Evolutionary conservation across 2,888 invertebrate genomes (phyloP).

Genomic region (Aleiodes leptofemur): DNA sequence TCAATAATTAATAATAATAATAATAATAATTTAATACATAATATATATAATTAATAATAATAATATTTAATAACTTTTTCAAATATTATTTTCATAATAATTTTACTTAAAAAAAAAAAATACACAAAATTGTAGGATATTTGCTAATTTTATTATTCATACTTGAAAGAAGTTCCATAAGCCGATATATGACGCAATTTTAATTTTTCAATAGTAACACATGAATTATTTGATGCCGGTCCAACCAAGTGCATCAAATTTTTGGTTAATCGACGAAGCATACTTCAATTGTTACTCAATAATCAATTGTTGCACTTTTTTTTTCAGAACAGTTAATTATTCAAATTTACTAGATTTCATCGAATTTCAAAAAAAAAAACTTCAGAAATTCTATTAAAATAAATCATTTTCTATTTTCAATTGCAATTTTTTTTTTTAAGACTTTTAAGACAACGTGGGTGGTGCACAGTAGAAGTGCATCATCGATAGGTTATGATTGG

Average conservation of each 20-base stretch:
- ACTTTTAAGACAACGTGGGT: slow-evolving; percentile 50
- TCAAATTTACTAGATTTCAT: not conserved
- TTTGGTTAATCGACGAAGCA: slow-evolving; percentile 62
- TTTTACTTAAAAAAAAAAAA: too few relatives aligned
- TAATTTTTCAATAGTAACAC: slow-evolving; percentile 33
- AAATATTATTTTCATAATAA: too few relatives aligned
- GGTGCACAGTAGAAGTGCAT: slow-evolving; percentile 34
- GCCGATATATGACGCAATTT: slow-evolving; percentile 63
- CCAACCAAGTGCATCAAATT: slow-evolving; percentile 44
- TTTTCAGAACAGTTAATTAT: not conserved
- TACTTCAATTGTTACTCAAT: slow-evolving; percentile 45
- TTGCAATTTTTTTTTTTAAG: too few relatives aligned
- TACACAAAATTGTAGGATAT: too few relatives aligned
- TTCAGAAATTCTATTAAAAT: not conserved
- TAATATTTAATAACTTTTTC: too few relatives aligned
- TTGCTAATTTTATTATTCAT: too few relatives aligned
- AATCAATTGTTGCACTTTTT: not conserved
- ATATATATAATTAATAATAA: too few relatives aligned
- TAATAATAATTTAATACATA: too few relatives aligned
- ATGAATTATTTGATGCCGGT: slow-evolving; percentile 51
- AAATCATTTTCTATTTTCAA: too few relatives aligned
- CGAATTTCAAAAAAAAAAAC: not conserved
- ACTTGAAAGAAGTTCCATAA: slow-evolving; percentile 50
- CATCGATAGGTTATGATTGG: slow-evolving; percentile 49
- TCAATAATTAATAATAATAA: too few relatives aligned